Evolutionary conservation across 2,888 invertebrate species (phyloP), one percentile per base, ranked within the genome.

Genomic region (Amaurobius ferox): DNA sequence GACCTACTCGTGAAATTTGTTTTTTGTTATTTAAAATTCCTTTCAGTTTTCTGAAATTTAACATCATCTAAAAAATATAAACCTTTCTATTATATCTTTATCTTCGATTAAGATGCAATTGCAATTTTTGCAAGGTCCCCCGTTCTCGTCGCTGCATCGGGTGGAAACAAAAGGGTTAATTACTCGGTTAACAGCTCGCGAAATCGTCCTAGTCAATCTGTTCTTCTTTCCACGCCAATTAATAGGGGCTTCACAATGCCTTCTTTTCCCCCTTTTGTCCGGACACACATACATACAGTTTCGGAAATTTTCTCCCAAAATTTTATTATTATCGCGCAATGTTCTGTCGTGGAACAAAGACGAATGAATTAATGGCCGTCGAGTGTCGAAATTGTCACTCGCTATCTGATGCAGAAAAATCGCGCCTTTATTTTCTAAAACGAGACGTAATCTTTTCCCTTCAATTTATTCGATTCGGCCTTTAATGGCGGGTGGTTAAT

Each of bases 111-210:
- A n/a, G n/a, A n/a, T n/a, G n/a, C n/a, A n/a, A 6, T 28, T 29
- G 66, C 19, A 66, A 66, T 66, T 9, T 32, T 16, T 32, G 1
- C 13, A 48, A 55, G 28, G 66, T 39, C 71, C 81, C 83, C 77
- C 48, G 13, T 19, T 13, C 67, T 48, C 26, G 23, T 30, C 35
- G 64, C 64, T 48, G 70, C 71, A 77, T 71, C 77, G 66, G 83
- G 77, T 55, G 83, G 77, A 85, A 72, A 85, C 83, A 85, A 85
- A 85, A 85, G 83, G 83, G 83, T 85, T 85, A 85, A 85, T 85
- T 85, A 85, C 83, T 85, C 83, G 77, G 83, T 85, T 85, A 85
- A 85, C 83, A 85, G 83, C 83, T 85, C 83, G 83, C 77, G 83
- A 85, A 85, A 85, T 85, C 83, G 83, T 85, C 83, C 77, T 55